Evolutionary conservation across 2,797 vertebrate species (phyloP).

Genomic region (Protonibea diacanthus): DNA sequence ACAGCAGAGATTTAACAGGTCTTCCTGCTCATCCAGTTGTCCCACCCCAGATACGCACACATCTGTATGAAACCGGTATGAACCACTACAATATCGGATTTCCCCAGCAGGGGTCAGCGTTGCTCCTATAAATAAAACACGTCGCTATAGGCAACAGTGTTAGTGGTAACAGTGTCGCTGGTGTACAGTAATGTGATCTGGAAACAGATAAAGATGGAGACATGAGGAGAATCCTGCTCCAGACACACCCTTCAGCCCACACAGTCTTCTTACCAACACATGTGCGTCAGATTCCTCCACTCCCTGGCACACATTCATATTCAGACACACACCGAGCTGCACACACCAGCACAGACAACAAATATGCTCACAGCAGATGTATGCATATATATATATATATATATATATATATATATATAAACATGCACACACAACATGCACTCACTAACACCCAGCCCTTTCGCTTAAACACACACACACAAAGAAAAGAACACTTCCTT

Average conservation of each 20-base stretch:
- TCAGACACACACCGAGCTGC: conserved; percentile 12
- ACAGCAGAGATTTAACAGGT: neutral
- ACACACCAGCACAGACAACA: conserved; percentile 17
- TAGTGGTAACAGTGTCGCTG: conserved; percentile 11
- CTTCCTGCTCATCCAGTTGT: too few species aligned
- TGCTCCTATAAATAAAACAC: conserved; percentile 46
- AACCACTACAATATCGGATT: conserved; percentile 9
- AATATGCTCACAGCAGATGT: conserved; percentile 46
- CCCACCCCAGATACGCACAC: conserved; percentile 1
- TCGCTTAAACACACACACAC: conserved; percentile 1
- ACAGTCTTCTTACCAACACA: conserved; percentile 52
- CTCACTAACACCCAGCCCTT: conserved; percentile 1
- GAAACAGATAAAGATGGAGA: conserved; percentile 65
- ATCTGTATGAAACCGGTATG: neutral
- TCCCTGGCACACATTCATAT: conserved; percentile 36
- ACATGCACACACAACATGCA: conserved; percentile 21
- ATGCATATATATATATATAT: conserved; percentile 46
- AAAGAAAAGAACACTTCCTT: conserved; percentile 51
- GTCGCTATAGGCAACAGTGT: conserved; percentile 32
- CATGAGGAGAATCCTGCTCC: conserved; percentile 67
- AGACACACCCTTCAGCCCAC: conserved; percentile 75
- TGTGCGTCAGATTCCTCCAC: conserved; percentile 65
- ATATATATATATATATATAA: conserved; percentile 47
- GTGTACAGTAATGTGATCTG: conserved; percentile 66
- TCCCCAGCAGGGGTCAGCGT: conserved; percentile 78